These are phyloP conservation scores for Cryptophagus acutangulus DNA, from an alignment of 2,888 invertebrate genomes.

Conservation along the genomic window DNA sequence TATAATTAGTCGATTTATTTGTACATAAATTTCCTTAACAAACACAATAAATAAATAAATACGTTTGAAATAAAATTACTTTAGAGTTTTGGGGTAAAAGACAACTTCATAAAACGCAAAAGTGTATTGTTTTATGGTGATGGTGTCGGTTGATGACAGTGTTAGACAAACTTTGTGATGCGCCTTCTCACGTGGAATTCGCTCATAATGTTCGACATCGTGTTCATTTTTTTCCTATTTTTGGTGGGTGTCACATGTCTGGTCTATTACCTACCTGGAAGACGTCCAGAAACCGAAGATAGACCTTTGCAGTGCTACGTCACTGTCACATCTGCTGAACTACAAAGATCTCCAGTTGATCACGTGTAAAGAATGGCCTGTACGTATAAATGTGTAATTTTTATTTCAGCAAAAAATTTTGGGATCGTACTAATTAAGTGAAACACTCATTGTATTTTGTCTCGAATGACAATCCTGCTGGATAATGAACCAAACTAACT, in stretches of 20 bases:
- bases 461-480: too few species aligned
- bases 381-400: conserved; percentile 20
- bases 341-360: conserved; percentile 42
- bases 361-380: conserved; percentile 42
- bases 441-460: too few species aligned
- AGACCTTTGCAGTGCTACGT: conserved; percentile 45
- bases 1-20: too few species aligned
- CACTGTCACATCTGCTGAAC: conserved; percentile 39
- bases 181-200: conserved; percentile 82
- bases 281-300: conserved; percentile 48
- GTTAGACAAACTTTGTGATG: conserved; percentile 53
- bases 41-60: too few species aligned
- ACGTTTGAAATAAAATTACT: too few species aligned
- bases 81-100: too few species aligned
- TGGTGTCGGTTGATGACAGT: conserved; percentile 22
- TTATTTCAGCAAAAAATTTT: too few species aligned
- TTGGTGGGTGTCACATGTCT: conserved; percentile 78
- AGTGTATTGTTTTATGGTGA: too few species aligned
- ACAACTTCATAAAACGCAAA: too few species aligned
- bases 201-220: conserved; percentile 82
- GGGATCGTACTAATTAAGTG: too few species aligned
- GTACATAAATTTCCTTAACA: too few species aligned
- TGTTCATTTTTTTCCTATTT: conserved; percentile 82
- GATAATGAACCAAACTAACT: too few species aligned
- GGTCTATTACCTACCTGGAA: conserved; percentile 73